A percentile compares a stretch with the other conserved stretches of the same genome.
Evolutionary conservation across 2,888 invertebrate species (phyloP).

Genomic region (Drosophila robusta): DNA sequence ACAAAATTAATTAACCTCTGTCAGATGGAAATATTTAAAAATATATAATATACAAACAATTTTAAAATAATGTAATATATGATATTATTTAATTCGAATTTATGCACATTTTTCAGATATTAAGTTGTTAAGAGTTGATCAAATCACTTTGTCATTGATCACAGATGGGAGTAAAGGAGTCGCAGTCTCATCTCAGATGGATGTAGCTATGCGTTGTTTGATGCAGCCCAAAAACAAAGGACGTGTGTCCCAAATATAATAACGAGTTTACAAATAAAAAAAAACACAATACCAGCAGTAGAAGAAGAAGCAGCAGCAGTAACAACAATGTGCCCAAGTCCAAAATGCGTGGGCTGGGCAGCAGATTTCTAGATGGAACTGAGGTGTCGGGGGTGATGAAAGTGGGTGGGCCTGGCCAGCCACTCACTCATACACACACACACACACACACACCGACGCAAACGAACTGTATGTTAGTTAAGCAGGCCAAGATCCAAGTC

Average conservation of each 20-base stretch:
- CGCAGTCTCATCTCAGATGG: slow-evolving; percentile 40
- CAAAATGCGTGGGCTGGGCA: slow-evolving; percentile 63
- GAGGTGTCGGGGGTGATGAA: slow-evolving; percentile 12
- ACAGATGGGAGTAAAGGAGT: slow-evolving; percentile 6
- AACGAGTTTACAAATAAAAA: slow-evolving; percentile 73
- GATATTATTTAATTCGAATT: no score
- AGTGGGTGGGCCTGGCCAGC: slow-evolving; percentile 28
- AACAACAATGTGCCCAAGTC: slow-evolving; percentile 35
- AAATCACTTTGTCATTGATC: slow-evolving; percentile 16
- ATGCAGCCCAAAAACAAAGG: slow-evolving; percentile 52
- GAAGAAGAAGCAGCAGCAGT: slow-evolving; percentile 21
- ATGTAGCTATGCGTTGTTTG: slow-evolving; percentile 24
- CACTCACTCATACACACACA: slow-evolving; percentile 7
- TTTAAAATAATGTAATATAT: no score
- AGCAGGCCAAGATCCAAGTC: slow-evolving; percentile 39
- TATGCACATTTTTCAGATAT: no score
- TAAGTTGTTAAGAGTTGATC: no score
- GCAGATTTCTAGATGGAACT: slow-evolving; percentile 13
- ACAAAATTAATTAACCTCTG: no score
- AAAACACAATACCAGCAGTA: slow-evolving; percentile 24
- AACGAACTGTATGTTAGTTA: slow-evolving; percentile 38
- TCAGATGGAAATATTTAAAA: no score
- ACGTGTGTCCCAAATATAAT: slow-evolving; percentile 74
- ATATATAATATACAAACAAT: no score
- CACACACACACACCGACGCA: slow-evolving; percentile 1